Base-by-base conservation (phyloP, 2,113 vertebrate genomes). In the Alligator sinensis region DNA sequence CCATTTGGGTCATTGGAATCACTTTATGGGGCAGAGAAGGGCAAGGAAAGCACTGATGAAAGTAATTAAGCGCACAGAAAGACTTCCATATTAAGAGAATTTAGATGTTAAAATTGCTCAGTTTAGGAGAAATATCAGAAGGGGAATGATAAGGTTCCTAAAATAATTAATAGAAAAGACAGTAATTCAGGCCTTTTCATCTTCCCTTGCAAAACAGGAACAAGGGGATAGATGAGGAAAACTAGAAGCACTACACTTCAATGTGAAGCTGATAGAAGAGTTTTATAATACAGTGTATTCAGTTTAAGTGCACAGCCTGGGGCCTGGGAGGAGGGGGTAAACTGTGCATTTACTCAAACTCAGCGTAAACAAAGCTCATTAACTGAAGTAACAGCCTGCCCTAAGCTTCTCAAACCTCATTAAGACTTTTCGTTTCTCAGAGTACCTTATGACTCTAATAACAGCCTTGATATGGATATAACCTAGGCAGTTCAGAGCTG, bases 221-320 rank as follows among this genome's bases (percentile, higher is more conserved):
- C 38, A 38, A 22, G 27, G 77, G 17, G 66, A 47, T 74, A 22
- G 62, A 72, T 0, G 1, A 38, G 38, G 38, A 2, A 17, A 12
- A 22, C 61, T 27, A 85, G 70, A 38, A 9, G 19, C 28, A 59
- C 6, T 24, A 68, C 28, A 7, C 64, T 74, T 34, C 38, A 79
- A 38, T 38, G 38, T 38, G 38, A 38, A 38, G 38, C 38, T 38
- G 38, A 38, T 38, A 38, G n/a, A 38, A 38, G 38, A 38, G 7
- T 38, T 38, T 38, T 38, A 38, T 38, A 38, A 38, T 38, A 38
- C 38, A 38, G 38, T 38, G 38, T 8, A 38, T 38, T 38, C 38
- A 38, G 38, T 38, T 38, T 38, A 38, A 38, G 38, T 8, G 7
- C 38, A 38, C 38, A 38, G 38, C 38, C 38, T 38, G 38, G 38